These are phyloP conservation scores for Willisornis vidua DNA, from an alignment of 2,113 vertebrate genomes.

Conservation along the genomic window DNA sequence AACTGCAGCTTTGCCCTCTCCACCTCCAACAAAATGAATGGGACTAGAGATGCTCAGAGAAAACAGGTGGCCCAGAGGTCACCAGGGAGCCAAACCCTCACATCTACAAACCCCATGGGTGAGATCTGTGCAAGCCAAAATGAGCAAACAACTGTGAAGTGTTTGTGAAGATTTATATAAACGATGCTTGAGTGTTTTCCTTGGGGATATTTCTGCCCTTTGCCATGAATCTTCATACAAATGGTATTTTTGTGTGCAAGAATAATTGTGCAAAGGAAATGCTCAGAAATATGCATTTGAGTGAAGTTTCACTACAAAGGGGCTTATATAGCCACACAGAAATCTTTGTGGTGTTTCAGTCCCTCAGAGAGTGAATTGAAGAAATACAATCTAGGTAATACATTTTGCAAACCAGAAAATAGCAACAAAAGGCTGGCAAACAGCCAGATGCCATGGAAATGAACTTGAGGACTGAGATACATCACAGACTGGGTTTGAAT, in stretches of 20 bases:
- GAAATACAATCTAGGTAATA: not conserved
- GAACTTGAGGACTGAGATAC: not conserved
- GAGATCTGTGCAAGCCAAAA: not conserved
- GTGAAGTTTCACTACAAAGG: not conserved
- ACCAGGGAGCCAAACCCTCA: not conserved
- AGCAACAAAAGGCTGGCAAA: not conserved
- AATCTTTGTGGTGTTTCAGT: not conserved
- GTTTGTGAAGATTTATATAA: not conserved
- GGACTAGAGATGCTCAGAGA: not conserved
- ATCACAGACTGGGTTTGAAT: not conserved
- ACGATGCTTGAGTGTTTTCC: not conserved
- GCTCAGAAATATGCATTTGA: not conserved
- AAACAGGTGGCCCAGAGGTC: not conserved
- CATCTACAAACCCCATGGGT: rapidly evolving
- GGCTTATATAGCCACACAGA: not conserved
- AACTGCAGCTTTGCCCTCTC: not conserved
- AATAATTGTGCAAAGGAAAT: not conserved
- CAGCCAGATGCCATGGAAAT: not conserved
- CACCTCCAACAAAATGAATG: not conserved
- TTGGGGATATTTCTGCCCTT: slow-evolving; percentile 1
- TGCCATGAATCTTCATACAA: not conserved
- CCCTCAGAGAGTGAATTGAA: not conserved
- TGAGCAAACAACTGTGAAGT: not conserved
- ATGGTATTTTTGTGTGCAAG: not conserved
- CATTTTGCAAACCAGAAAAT: slow-evolving; percentile 19